Evolutionary conservation across 2,113 vertebrate genomes (phyloP).

Genomic region (Mesoclemmys tuberculata): DNA sequence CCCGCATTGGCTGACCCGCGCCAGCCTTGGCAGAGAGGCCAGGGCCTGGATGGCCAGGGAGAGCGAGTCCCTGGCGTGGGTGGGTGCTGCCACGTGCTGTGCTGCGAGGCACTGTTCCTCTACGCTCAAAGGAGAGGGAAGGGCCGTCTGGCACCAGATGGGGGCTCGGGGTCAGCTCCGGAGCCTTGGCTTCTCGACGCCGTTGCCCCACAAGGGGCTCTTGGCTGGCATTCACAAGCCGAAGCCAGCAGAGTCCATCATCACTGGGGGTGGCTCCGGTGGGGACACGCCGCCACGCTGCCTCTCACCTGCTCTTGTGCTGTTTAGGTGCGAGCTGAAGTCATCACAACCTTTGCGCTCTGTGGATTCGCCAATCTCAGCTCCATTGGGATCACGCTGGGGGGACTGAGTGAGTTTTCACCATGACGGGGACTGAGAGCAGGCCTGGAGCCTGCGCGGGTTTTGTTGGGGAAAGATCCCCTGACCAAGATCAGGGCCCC

Average conservation of each 20-base stretch:
- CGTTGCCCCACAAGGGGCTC: not conserved
- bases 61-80: not conserved
- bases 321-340: conserved; percentile 88
- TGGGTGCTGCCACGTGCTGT: not conserved
- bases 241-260: not conserved
- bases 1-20: not conserved
- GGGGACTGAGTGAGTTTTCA: conserved; percentile 88
- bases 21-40: not conserved
- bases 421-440: rapidly evolving
- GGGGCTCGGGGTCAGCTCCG: not conserved
- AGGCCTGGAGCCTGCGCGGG: not conserved
- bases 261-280: not conserved
- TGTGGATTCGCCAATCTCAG: conserved; percentile 95
- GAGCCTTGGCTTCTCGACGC: not conserved
- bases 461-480: not conserved
- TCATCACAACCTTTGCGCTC: conserved; percentile 89
- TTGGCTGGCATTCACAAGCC: not conserved
- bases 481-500: not conserved
- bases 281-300: not conserved
- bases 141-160: not conserved
- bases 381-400: conserved; percentile 92
- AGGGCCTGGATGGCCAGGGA: not conserved
- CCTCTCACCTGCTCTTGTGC: not conserved
- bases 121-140: not conserved
- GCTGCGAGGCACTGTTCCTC: not conserved